Conservation (phyloP, 1,140 invertebrate genomes). For the Ridgeia piscesae region DNA sequence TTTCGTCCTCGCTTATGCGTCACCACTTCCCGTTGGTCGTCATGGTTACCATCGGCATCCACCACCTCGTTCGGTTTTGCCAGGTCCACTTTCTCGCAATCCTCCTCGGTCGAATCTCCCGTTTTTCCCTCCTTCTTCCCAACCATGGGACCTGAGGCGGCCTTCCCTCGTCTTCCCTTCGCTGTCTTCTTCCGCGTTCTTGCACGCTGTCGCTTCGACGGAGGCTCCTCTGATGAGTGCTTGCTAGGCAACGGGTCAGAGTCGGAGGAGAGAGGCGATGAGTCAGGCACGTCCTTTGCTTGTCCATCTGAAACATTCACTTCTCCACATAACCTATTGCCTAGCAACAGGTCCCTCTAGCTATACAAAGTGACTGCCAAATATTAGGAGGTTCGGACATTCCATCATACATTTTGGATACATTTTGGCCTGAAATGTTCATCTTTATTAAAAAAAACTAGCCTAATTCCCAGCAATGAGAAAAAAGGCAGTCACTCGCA, state of each 20-base stretch:
- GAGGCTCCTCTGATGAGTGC: conserved; percentile 12
- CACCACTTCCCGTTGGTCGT: neutral
- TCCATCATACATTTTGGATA: too few species aligned
- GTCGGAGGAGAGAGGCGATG: neutral
- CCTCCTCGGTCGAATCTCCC: neutral
- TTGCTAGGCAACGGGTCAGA: neutral
- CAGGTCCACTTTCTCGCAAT: neutral
- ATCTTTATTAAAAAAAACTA: too few species aligned
- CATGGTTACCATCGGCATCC: neutral
- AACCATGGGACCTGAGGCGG: neutral
- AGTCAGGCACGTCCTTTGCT: neutral
- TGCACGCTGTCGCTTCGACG: conserved; percentile 11
- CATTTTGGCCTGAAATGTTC: too few species aligned
- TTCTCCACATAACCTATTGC: too few species aligned
- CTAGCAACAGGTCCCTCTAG: too few species aligned
- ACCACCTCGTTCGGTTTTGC: neutral
- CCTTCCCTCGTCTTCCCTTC: neutral
- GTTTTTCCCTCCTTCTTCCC: neutral
- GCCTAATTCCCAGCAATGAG: too few species aligned
- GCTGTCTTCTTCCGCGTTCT: neutral
- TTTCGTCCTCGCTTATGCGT: neutral
- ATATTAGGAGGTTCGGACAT: too few species aligned
- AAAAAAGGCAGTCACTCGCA: too few species aligned
- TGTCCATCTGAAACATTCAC: neutral
- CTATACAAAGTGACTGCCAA: too few species aligned